These are phyloP conservation scores for Phainopepla nitens DNA, from an alignment of 2,113 vertebrate genomes.

Conservation along the genomic window DNA sequence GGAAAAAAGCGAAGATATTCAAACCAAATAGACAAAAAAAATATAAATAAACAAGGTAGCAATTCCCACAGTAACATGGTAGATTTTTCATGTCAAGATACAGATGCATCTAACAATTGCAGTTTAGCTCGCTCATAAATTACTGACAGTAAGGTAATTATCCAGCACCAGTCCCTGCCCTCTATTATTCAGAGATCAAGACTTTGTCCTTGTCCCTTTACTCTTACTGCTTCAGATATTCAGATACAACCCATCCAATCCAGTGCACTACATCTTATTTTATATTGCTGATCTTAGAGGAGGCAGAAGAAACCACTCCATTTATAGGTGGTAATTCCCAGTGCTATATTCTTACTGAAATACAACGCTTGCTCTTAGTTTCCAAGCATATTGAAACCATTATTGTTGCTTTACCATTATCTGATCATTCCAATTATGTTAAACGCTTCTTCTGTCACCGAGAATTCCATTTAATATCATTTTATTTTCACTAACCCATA, in stretches of 20 bases:
- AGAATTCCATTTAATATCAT: not conserved
- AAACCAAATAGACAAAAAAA: not conserved
- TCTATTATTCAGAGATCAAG: not conserved
- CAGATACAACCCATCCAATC: not conserved
- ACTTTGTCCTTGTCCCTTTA: not conserved
- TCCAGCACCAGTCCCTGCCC: not conserved
- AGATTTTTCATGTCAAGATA: not conserved
- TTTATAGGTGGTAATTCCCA: not conserved
- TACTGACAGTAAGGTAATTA: slow-evolving; percentile 10
- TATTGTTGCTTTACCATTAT: not conserved
- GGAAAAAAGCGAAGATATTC: not conserved
- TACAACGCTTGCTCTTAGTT: not conserved
- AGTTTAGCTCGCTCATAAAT: not conserved
- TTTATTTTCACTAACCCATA: not conserved
- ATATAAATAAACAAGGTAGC: not conserved
- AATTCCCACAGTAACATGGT: not conserved
- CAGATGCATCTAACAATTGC: not conserved
- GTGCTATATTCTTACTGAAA: not conserved
- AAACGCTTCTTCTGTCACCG: not conserved
- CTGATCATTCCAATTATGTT: not conserved
- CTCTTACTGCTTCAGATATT: not conserved
- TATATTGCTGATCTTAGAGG: not conserved
- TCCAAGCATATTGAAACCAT: not conserved
- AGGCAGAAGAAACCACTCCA: not conserved
- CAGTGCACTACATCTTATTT: not conserved